Conservation (phyloP, 2,797 vertebrate species). For the Acanthis flammea region DNA sequence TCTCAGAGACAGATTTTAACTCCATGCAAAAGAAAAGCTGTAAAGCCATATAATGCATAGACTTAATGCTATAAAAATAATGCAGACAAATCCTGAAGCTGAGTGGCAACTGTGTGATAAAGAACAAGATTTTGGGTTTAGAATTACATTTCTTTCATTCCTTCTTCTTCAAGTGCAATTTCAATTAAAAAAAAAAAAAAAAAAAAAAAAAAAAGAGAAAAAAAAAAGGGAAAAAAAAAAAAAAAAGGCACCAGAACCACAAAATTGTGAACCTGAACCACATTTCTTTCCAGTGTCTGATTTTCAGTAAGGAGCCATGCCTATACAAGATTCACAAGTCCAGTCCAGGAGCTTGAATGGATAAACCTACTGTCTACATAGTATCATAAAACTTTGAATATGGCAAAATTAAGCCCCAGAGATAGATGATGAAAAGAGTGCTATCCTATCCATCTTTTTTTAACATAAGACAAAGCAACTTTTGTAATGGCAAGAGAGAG, state of each 20-base stretch:
- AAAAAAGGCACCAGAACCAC: background rate
- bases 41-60: slow-evolving; percentile 68
- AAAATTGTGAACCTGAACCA: background rate
- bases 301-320: background rate
- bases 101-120: background rate
- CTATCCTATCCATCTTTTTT: background rate
- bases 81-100: background rate
- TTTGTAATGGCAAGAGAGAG: rapidly evolving
- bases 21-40: slow-evolving; percentile 59
- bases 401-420: background rate
- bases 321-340: background rate
- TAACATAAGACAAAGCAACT: background rate
- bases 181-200: background rate
- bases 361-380: background rate
- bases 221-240: no score
- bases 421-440: background rate
- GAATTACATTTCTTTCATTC: background rate
- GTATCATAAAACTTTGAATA: background rate
- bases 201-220: background rate
- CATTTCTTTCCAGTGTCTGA: background rate
- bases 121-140: background rate
- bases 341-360: background rate
- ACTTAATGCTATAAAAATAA: background rate
- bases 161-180: background rate
- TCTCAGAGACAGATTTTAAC: slow-evolving; percentile 18